Conservation (phyloP, 2,888 invertebrate genomes). For the Paralinhomoeus sp. region DNA sequence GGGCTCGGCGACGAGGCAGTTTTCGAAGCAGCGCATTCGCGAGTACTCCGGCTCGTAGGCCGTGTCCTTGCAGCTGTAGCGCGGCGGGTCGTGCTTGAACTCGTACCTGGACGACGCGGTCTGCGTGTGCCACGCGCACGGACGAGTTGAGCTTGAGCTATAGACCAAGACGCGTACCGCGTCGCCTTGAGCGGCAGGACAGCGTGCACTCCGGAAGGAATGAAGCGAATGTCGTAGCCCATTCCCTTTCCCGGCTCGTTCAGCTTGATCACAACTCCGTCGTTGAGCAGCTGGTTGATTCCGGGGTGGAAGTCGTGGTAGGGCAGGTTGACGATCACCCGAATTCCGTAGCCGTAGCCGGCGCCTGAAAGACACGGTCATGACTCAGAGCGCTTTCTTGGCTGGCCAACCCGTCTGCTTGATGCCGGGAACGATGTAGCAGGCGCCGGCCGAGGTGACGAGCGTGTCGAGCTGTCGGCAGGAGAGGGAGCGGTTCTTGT, state of each 20-base stretch:
- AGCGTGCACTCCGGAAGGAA: constrained; percentile 18
- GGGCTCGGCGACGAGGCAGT: constrained; percentile 12
- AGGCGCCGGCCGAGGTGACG: constrained; percentile 2
- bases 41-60: background rate
- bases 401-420: background rate
- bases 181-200: constrained; percentile 18
- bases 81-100: constrained; percentile 19
- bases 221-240: constrained; percentile 13
- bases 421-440: constrained; percentile 3
- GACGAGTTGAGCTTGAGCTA: background rate
- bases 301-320: constrained; percentile 14
- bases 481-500: background rate
- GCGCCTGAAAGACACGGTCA: constrained; percentile 1
- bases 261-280: constrained; percentile 18
- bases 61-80: constrained; percentile 1
- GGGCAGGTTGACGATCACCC: constrained; percentile 13
- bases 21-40: constrained; percentile 5
- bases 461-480: background rate
- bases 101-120: constrained; percentile 9
- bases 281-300: constrained; percentile 15
- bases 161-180: background rate
- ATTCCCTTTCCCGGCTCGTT: constrained; percentile 13
- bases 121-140: background rate
- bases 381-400: too few relatives aligned
- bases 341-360: constrained; percentile 15